Conservation (phyloP, 1,140 invertebrate genomes). For the Akabosia matsudoensis region DNA sequence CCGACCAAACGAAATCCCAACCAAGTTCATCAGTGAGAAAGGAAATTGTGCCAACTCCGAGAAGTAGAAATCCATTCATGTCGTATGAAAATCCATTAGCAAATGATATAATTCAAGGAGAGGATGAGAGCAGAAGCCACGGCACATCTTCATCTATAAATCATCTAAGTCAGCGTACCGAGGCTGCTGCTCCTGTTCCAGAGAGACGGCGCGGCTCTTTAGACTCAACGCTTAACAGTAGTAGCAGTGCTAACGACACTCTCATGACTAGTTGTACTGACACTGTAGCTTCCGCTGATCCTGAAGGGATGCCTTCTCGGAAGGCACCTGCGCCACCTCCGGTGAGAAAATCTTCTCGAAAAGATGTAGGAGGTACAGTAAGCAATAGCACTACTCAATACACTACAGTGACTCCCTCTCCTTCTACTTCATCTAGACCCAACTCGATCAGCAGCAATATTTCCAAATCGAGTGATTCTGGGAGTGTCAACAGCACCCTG, state of each 20-base stretch:
- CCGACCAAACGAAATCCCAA: too few relatives aligned
- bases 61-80: constrained; percentile 15
- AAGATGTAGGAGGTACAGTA: not conserved
- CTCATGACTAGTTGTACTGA: not conserved
- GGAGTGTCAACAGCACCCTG: not conserved
- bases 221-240: not conserved
- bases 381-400: not conserved
- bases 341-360: not conserved
- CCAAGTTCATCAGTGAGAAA: not conserved
- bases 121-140: not conserved
- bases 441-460: not conserved
- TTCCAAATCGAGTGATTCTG: constrained; percentile 1
- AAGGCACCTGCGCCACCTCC: not conserved
- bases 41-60: not conserved
- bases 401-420: not conserved
- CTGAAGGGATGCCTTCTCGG: not conserved
- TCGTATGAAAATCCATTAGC: constrained; percentile 10
- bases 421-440: not conserved
- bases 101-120: not conserved
- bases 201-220: not conserved
- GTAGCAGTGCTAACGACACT: too few relatives aligned
- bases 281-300: not conserved
- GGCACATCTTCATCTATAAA: not conserved
- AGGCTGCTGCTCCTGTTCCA: not conserved
- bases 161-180: not conserved